phyloP scores from a whole-genome alignment of 2,888 invertebrate species.

The Hypercompe scribonia region DNA sequence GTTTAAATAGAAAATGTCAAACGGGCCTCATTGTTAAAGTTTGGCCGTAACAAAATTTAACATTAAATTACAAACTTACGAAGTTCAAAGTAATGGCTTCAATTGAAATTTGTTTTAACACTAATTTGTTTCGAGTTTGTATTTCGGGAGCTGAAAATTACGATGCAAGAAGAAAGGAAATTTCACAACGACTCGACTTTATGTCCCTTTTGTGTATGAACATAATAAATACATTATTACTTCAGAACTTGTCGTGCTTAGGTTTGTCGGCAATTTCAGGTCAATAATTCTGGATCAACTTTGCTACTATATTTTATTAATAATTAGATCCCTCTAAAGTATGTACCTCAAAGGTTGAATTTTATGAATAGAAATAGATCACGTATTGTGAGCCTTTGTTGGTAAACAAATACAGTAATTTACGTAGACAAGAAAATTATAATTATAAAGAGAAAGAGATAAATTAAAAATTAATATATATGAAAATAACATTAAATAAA shows the following conservation, averaged over 20 bases:
- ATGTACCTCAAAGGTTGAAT: neutral
- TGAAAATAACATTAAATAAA: no score
- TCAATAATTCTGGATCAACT: neutral
- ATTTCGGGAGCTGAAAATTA: constrained; percentile 47
- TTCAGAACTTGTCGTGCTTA: constrained; percentile 29
- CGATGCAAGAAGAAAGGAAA: constrained; percentile 39
- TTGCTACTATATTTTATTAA: neutral
- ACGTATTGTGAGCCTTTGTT: neutral
- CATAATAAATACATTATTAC: constrained; percentile 26
- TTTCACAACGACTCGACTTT: constrained; percentile 24
- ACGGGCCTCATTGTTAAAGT: constrained; percentile 53
- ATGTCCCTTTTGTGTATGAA: constrained; percentile 35
- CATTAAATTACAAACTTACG: constrained; percentile 70
- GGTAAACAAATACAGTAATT: no score
- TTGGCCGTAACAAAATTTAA: constrained; percentile 61
- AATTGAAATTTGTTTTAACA: constrained; percentile 71
- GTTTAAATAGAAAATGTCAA: constrained; percentile 47
- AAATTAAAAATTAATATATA: no score
- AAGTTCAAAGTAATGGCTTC: constrained; percentile 63
- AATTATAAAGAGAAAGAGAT: neutral
- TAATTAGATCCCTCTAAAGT: neutral
- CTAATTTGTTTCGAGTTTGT: constrained; percentile 63
- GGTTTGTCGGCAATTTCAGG: constrained; percentile 27
- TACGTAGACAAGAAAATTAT: no score
- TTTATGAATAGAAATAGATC: no score